Conservation (phyloP, 2,113 vertebrate genomes). For the Zapornia atra region DNA sequence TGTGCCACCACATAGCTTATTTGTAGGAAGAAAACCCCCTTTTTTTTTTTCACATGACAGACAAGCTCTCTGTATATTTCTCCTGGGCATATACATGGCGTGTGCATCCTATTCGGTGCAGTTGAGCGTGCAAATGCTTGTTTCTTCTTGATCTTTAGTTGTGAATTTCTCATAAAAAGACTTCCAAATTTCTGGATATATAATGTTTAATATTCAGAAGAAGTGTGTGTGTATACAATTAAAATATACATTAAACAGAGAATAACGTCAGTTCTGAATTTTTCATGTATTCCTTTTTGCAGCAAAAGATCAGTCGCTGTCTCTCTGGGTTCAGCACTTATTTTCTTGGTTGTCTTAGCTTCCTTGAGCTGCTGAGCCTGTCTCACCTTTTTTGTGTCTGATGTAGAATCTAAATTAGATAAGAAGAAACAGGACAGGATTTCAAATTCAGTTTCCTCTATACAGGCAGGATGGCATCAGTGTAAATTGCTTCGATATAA, state of each 20-base stretch:
- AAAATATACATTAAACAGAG: background rate
- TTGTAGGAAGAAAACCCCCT: background rate
- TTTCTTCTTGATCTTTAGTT: background rate
- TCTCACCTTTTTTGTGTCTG: constrained; percentile 43
- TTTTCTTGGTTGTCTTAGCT: constrained; percentile 17
- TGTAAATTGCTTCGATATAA: constrained; percentile 33
- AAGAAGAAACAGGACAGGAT: constrained; percentile 39
- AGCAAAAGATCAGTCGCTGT: background rate
- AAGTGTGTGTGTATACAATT: background rate
- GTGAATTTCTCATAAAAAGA: background rate
- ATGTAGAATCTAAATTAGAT: constrained; percentile 60
- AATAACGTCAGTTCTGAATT: background rate
- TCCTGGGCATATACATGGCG: rapidly evolving
- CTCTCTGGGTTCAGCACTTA: background rate
- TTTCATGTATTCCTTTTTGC: background rate
- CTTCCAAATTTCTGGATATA: background rate
- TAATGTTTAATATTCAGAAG: background rate
- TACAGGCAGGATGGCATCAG: background rate
- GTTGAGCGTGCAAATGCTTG: background rate
- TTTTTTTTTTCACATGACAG: background rate
- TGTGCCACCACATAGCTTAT: background rate
- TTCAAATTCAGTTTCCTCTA: constrained; percentile 47
- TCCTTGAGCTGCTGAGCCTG: constrained; percentile 3
- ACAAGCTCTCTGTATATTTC: background rate
- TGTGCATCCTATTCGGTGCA: background rate